phyloP scores from a whole-genome alignment of 2,113 vertebrate species.

The Scortum barcoo region DNA sequence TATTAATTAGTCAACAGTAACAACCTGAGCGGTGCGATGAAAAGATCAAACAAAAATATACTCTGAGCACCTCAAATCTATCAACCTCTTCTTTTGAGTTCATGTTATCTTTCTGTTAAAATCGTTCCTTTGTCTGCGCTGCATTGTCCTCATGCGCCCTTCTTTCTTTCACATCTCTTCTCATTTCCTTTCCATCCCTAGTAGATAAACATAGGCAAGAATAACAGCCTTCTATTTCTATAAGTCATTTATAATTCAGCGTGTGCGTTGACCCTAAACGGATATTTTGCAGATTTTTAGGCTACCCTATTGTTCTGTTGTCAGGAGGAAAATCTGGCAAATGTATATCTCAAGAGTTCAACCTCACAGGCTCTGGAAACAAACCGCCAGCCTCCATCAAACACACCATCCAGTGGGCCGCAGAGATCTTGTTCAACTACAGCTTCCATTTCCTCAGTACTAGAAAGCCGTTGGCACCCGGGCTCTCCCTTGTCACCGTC shows the following conservation, averaged over 20 bases:
- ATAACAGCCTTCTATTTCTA: not conserved
- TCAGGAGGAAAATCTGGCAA: constrained; percentile 9
- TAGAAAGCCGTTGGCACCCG: not conserved
- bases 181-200: not conserved
- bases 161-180: not conserved
- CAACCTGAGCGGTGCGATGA: not conserved
- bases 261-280: constrained; percentile 18
- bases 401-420: constrained; percentile 21
- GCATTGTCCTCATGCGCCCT: not conserved
- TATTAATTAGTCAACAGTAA: constrained; percentile 4
- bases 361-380: constrained; percentile 1
- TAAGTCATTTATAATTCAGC: constrained; percentile 7
- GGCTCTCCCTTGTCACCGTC: not conserved
- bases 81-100: not conserved
- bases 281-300: not conserved
- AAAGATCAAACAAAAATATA: constrained; percentile 2
- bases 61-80: not conserved
- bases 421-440: constrained; percentile 35
- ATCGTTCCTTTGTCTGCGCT: not conserved
- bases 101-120: not conserved
- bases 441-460: constrained; percentile 8
- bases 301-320: not conserved
- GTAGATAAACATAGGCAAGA: constrained; percentile 4
- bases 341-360: constrained; percentile 21
- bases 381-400: constrained; percentile 15